Percentiles rank a stretch among this genome's conserved stretches.
phyloP scores from a whole-genome alignment of 2,888 invertebrate species.

The Agonopterix heracliana region DNA sequence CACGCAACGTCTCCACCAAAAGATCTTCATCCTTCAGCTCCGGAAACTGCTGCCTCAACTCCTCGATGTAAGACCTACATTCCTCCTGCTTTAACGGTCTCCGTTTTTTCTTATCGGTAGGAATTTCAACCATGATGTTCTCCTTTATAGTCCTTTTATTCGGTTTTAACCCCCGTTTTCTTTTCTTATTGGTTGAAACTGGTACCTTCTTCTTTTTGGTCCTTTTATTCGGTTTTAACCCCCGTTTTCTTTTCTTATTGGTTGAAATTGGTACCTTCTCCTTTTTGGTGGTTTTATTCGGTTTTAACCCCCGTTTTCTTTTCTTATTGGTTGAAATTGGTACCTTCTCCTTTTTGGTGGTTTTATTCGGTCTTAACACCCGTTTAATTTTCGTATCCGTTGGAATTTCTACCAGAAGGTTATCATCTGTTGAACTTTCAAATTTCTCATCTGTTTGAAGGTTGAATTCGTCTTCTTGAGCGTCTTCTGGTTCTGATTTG shows the following conservation, averaged over 20 bases:
- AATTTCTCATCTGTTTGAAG: not conserved
- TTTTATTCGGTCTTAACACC: too few relatives aligned
- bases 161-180: too few relatives aligned
- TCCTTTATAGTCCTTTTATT: slow-evolving; percentile 5
- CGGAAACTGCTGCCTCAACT: slow-evolving; percentile 37
- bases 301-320: too few relatives aligned
- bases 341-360: too few relatives aligned
- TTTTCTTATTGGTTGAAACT: too few relatives aligned
- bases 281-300: too few relatives aligned
- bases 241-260: too few relatives aligned
- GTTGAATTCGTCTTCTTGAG: not conserved
- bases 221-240: too few relatives aligned
- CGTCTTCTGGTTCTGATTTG: not conserved
- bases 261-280: too few relatives aligned
- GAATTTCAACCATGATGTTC: slow-evolving; percentile 2
- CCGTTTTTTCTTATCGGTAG: not conserved
- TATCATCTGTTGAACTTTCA: not conserved
- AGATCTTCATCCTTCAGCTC: slow-evolving; percentile 35
- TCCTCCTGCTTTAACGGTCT: not conserved
- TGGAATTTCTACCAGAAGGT: not conserved
- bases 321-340: too few relatives aligned
- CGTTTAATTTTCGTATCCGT: too few relatives aligned
- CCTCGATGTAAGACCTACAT: slow-evolving; percentile 39
- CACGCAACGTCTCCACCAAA: slow-evolving; percentile 38
- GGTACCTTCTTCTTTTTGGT: too few relatives aligned